Evolutionary conservation across 30 jellyfish, hydroid and myxozoan species (phyloP).

Genomic region (Pelagia noctiluca): DNA sequence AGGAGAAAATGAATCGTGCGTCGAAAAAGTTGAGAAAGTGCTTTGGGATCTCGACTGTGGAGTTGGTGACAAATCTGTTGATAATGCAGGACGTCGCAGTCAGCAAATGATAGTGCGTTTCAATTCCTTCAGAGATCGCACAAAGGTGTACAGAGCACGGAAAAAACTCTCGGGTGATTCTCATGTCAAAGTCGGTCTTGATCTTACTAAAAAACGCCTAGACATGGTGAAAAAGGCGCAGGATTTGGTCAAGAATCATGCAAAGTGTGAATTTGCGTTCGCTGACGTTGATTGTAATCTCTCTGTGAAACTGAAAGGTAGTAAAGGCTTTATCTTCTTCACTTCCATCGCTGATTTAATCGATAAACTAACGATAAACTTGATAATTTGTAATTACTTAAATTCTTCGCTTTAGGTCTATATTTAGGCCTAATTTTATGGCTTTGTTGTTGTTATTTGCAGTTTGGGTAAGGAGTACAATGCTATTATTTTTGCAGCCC

Average conservation of each 20-base stretch:
- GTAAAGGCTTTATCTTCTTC: slow-evolving; percentile 20
- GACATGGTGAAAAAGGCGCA: neutral
- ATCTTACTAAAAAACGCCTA: slow-evolving; percentile 5
- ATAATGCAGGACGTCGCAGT: neutral
- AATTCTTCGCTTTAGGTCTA: no score
- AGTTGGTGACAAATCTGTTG: neutral
- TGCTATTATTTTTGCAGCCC: slow-evolving; percentile 5
- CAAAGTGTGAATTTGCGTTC: neutral
- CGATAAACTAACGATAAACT: slow-evolving; percentile 8
- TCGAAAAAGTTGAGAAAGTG: neutral
- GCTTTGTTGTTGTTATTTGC: no score
- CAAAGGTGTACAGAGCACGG: slow-evolving; percentile 11
- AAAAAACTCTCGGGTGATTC: neutral
- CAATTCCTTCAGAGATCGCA: neutral
- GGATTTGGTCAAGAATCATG: slow-evolving; percentile 12
- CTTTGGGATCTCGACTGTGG: slow-evolving; percentile 3
- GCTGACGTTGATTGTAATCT: slow-evolving; percentile 6
- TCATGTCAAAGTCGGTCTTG: neutral
- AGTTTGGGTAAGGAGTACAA: neutral
- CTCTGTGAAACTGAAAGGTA: slow-evolving; percentile 15
- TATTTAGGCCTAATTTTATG: no score
- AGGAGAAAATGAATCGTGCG: no score
- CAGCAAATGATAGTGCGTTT: slow-evolving; percentile 1
- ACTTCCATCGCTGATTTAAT: slow-evolving; percentile 7
- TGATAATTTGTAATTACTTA: neutral